These are phyloP conservation scores for Aythya baeri DNA, from an alignment of 2,113 vertebrate species.

Conservation along the genomic window DNA sequence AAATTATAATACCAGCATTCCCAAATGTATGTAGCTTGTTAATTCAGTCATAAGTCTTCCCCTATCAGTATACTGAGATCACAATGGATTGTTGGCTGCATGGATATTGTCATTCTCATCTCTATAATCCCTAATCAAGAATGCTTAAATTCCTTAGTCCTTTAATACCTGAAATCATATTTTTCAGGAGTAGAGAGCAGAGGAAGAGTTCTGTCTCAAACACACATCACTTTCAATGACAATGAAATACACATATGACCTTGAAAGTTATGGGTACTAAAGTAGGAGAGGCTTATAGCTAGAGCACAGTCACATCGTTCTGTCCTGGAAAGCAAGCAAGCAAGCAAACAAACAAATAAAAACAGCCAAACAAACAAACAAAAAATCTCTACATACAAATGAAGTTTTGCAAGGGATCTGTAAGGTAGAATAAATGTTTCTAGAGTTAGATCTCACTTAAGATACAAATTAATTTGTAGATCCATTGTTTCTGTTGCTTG, in stretches of 20 bases:
- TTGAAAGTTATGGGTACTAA: conserved; percentile 5
- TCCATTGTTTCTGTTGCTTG: background rate
- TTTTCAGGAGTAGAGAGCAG: background rate
- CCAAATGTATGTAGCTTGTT: conserved; percentile 45
- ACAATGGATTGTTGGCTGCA: conserved; percentile 8
- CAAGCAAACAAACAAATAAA: background rate
- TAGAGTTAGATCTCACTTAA: background rate
- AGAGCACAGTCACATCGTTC: background rate
- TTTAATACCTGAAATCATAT: conserved; percentile 46
- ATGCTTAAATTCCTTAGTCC: conserved; percentile 53
- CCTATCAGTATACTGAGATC: conserved; percentile 52
- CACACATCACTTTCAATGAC: background rate
- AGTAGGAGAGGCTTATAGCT: background rate
- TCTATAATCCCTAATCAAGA: conserved; percentile 51
- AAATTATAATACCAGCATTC: conserved; percentile 22
- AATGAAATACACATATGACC: background rate
- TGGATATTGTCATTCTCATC: conserved; percentile 26
- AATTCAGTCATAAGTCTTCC: conserved; percentile 69
- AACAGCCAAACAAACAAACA: background rate
- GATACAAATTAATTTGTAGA: background rate
- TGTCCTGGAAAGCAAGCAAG: background rate
- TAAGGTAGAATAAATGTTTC: background rate
- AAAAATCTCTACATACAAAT: background rate
- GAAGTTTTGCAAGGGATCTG: background rate
- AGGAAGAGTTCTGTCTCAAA: background rate